These are phyloP conservation scores for Stenichneumon culpator DNA, from an alignment of 2,888 invertebrate genomes.

Conservation along the genomic window DNA sequence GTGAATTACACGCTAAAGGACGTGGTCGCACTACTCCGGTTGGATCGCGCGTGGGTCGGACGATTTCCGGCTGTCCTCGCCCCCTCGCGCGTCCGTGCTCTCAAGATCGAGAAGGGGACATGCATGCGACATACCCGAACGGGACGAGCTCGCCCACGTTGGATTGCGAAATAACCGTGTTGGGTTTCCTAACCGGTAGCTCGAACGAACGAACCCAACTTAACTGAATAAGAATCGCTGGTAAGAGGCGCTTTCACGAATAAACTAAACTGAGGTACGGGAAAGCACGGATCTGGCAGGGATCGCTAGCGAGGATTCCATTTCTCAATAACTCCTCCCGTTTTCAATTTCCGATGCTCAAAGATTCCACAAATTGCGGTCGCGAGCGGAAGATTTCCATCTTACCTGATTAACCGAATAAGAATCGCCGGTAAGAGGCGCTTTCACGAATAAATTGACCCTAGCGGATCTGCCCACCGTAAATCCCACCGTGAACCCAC, in stretches of 20 bases:
- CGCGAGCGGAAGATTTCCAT: no score
- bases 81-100: constrained; percentile 34
- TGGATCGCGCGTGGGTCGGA: constrained; percentile 44
- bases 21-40: constrained; percentile 28
- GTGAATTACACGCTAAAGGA: constrained; percentile 11
- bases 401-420: neutral
- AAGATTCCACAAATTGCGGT: no score
- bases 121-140: constrained; percentile 44
- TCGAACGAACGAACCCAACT: constrained; percentile 8
- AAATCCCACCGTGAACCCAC: no score
- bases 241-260: neutral
- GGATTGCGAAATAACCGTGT: constrained; percentile 42
- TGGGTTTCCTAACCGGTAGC: constrained; percentile 40
- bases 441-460: neutral
- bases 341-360: no score
- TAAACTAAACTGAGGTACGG: neutral
- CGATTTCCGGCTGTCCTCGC: constrained; percentile 55
- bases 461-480: neutral
- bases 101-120: constrained; percentile 45
- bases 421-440: neutral
- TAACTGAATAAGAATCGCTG: constrained; percentile 1
- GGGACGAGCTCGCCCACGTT: constrained; percentile 53
- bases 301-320: no score
- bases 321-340: no score
- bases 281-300: neutral